phyloP scores from a whole-genome alignment of 1,140 invertebrate species.

The Carposina sasakii region DNA sequence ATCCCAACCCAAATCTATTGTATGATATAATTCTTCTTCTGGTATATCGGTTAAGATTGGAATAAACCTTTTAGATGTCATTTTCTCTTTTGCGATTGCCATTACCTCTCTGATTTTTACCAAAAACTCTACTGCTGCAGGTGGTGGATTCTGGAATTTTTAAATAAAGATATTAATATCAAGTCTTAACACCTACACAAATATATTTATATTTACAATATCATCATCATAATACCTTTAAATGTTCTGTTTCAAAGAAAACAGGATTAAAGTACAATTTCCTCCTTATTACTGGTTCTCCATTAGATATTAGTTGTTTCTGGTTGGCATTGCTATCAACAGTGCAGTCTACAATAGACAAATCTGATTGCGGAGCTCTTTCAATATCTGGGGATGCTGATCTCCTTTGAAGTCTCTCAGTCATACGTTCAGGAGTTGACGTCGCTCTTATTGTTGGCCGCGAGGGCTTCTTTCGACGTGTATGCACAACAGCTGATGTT shows the following conservation, averaged over 20 bases:
- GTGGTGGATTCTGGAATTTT: constrained; percentile 83
- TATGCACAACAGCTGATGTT: constrained; percentile 56
- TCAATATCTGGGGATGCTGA: constrained; percentile 63
- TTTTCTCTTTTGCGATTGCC: constrained; percentile 88
- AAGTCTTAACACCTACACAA: constrained; percentile 4
- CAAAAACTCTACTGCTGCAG: constrained; percentile 89
- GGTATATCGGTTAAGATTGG: constrained; percentile 86
- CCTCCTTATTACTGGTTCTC: constrained; percentile 68
- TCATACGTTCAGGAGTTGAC: constrained; percentile 40
- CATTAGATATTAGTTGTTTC: constrained; percentile 37
- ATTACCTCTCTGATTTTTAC: constrained; percentile 91
- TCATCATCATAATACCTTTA: constrained; percentile 86
- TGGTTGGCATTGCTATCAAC: constrained; percentile 30
- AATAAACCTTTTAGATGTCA: constrained; percentile 85
- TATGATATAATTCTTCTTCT: constrained; percentile 79
- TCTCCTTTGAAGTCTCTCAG: constrained; percentile 48
- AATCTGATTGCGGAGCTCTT: constrained; percentile 56
- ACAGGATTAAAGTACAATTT: constrained; percentile 92
- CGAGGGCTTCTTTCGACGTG: constrained; percentile 44
- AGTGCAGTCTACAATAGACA: constrained; percentile 53
- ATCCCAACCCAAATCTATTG: constrained; percentile 64
- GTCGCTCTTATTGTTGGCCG: constrained; percentile 39
- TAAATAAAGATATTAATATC: constrained; percentile 6
- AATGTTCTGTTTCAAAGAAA: constrained; percentile 87
- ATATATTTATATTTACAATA: constrained; percentile 12